phyloP scores from a whole-genome alignment of 2,888 invertebrate species.

The Cosmia pyralina region DNA sequence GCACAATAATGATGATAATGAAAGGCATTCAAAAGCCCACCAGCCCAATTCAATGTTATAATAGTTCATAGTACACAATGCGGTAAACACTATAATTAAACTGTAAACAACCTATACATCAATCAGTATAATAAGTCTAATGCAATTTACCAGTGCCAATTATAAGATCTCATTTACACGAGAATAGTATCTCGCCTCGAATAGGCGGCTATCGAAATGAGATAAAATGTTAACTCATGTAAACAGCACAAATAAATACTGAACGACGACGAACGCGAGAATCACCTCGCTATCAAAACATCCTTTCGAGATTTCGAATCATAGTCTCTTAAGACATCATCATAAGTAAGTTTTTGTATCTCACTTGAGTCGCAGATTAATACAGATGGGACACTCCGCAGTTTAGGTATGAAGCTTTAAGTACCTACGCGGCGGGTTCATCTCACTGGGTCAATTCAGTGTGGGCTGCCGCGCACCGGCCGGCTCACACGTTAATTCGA shows the following conservation, averaged over 20 bases:
- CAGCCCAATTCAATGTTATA: neutral
- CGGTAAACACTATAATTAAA: conserved; percentile 37
- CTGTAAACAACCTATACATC: conserved; percentile 28
- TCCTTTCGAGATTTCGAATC: neutral
- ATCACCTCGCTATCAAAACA: too few species aligned
- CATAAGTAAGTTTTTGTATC: neutral
- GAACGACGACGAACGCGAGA: neutral
- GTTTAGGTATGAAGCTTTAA: too few species aligned
- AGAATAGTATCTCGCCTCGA: neutral
- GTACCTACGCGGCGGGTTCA: too few species aligned
- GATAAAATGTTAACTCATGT: neutral
- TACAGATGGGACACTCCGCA: too few species aligned
- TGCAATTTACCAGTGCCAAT: conserved; percentile 17
- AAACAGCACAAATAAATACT: neutral
- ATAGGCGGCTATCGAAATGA: neutral
- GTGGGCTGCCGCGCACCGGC: too few species aligned
- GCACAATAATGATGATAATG: neutral
- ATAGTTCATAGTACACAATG: conserved; percentile 11
- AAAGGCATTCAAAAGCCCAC: neutral
- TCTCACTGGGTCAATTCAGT: too few species aligned
- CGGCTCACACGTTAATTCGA: too few species aligned
- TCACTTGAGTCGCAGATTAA: too few species aligned
- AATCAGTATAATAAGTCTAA: conserved; percentile 18
- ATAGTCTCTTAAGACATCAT: neutral
- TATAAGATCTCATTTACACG: neutral